A percentile compares a stretch with the other conserved stretches of the same genome.
Evolutionary conservation across 1,140 invertebrate species (phyloP).

Genomic region (Drosophila busckii): DNA sequence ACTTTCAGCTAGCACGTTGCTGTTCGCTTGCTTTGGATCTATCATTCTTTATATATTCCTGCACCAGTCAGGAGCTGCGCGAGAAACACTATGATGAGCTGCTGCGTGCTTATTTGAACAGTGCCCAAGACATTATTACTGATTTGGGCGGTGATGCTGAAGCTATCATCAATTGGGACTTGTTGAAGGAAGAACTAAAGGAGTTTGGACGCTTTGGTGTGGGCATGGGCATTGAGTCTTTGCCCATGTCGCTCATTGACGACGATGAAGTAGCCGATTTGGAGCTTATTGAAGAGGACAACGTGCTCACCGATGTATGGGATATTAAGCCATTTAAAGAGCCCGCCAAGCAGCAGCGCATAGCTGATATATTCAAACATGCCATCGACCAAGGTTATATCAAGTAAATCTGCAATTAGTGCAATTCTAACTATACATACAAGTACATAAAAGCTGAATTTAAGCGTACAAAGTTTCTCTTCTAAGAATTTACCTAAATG

Average conservation of each 20-base stretch:
- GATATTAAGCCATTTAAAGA: slow-evolving; percentile 80
- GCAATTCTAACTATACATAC: neutral
- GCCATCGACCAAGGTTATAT: slow-evolving; percentile 83
- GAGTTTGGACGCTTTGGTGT: slow-evolving; percentile 83
- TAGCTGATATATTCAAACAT: slow-evolving; percentile 83
- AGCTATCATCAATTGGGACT: slow-evolving; percentile 81
- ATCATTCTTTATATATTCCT: slow-evolving; percentile 83
- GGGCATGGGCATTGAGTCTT: slow-evolving; percentile 83
- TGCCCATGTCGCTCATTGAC: slow-evolving; percentile 82
- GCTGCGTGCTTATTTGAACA: slow-evolving; percentile 81
- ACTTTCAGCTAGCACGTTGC: slow-evolving; percentile 84
- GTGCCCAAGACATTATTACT: slow-evolving; percentile 80
- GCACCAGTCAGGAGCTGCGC: slow-evolving; percentile 81
- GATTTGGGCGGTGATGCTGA: slow-evolving; percentile 82
- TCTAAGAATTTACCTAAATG: too few relatives aligned
- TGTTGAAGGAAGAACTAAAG: slow-evolving; percentile 81
- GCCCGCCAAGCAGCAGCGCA: slow-evolving; percentile 80
- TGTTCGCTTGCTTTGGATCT: slow-evolving; percentile 83
- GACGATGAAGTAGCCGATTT: slow-evolving; percentile 83
- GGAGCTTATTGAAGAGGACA: slow-evolving; percentile 80
- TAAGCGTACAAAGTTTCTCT: too few relatives aligned
- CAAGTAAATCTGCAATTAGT: slow-evolving; percentile 48
- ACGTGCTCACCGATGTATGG: slow-evolving; percentile 81
- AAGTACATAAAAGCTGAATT: too few relatives aligned
- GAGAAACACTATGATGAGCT: slow-evolving; percentile 81